Conservation (phyloP, 2,888 invertebrate genomes). For the Cosmia pyralina region DNA sequence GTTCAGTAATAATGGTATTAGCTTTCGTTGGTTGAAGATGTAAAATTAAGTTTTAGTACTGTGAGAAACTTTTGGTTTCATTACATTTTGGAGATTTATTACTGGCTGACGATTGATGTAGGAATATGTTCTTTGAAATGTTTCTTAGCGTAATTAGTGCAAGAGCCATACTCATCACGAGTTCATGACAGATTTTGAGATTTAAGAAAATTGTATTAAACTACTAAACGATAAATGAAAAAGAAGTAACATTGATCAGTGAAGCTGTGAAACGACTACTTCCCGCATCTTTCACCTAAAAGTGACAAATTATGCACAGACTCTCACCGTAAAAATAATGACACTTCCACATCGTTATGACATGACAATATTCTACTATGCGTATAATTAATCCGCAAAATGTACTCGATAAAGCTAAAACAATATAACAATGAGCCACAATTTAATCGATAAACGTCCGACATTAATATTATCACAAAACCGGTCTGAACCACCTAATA, state of each 20-base stretch:
- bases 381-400: slow-evolving; percentile 1
- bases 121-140: slow-evolving; percentile 10
- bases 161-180: not conserved
- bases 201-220: not conserved
- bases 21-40: slow-evolving; percentile 20
- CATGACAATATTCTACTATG: slow-evolving; percentile 7
- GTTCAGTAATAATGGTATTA: slow-evolving; percentile 38
- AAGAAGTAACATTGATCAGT: not conserved
- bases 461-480: slow-evolving; percentile 29
- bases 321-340: not conserved
- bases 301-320: not conserved
- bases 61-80: slow-evolving; percentile 27
- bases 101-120: not conserved
- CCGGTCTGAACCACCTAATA: slow-evolving; percentile 27
- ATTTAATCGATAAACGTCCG: slow-evolving; percentile 28
- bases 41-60: slow-evolving; percentile 34
- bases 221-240: not conserved
- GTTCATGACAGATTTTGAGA: not conserved
- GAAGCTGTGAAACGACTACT: not conserved
- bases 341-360: not conserved
- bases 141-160: not conserved
- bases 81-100: slow-evolving; percentile 37
- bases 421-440: not conserved
- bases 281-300: not conserved
- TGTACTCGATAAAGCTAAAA: slow-evolving; percentile 14